Conservation (phyloP, 2,797 vertebrate genomes). For the Thamnophis elegans region DNA sequence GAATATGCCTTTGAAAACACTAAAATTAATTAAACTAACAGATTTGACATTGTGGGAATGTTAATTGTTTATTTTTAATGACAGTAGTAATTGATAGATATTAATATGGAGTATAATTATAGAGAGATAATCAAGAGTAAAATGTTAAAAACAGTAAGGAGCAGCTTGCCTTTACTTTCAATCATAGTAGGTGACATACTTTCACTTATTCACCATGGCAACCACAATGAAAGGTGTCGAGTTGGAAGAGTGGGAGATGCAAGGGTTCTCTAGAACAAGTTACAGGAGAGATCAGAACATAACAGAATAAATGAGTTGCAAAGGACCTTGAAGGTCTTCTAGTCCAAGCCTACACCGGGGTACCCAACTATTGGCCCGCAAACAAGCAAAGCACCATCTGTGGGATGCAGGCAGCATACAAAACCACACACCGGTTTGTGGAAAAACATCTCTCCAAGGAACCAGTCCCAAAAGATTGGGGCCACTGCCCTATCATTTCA, state of each 20-base stretch:
- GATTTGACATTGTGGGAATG: not conserved
- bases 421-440: too few species aligned
- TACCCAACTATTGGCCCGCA: not conserved
- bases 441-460: too few species aligned
- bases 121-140: not conserved
- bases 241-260: not conserved
- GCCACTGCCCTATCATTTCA: too few species aligned
- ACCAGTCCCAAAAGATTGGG: too few species aligned
- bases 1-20: not conserved
- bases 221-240: not conserved
- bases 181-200: not conserved
- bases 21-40: not conserved
- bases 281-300: not conserved
- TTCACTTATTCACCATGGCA: not conserved
- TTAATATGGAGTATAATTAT: not conserved
- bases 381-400: not conserved
- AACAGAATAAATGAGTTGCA: not conserved
- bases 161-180: not conserved
- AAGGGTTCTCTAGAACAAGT: not conserved
- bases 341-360: not conserved
- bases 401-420: too few species aligned
- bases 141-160: not conserved
- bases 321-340: not conserved
- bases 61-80: not conserved
- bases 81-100: not conserved